Evolutionary conservation across 2,113 vertebrate genomes (phyloP).

Genomic region (Fulica atra): DNA sequence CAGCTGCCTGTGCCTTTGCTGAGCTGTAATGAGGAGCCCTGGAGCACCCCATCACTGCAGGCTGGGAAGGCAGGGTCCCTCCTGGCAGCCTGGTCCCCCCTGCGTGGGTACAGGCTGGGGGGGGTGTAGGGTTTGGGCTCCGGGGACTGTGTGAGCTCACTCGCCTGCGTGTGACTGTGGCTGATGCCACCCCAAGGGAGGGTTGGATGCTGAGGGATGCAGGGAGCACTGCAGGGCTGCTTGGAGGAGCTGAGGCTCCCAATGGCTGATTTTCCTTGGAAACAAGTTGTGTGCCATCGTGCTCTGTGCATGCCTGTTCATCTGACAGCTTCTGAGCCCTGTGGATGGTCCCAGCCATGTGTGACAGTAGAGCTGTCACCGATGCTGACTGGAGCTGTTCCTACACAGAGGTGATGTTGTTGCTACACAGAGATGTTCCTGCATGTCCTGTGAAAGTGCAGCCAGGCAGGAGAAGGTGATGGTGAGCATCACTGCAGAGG

Average conservation of each 20-base stretch:
- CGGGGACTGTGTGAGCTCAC: too few species aligned
- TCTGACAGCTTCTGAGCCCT: not conserved
- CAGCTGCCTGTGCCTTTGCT: not conserved
- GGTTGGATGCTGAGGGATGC: rapidly evolving
- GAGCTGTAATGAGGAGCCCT: not conserved
- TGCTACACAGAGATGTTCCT: not conserved
- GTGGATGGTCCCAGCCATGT: rapidly evolving
- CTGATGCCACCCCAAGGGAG: not conserved
- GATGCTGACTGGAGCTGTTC: not conserved
- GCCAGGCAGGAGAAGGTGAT: not conserved
- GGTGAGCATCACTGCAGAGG: not conserved
- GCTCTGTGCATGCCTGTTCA: rapidly evolving
- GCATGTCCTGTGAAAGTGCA: not conserved
- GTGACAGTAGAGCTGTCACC: not conserved
- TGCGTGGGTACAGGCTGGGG: rapidly evolving
- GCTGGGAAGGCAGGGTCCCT: not conserved
- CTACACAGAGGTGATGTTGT: not conserved
- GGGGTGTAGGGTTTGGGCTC: not conserved
- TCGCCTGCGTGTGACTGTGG: rapidly evolving
- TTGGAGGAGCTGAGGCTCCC: not conserved
- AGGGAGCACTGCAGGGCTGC: not conserved
- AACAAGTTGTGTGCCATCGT: rapidly evolving
- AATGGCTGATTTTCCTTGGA: not conserved
- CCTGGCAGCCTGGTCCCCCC: not conserved
- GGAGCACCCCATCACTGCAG: rapidly evolving